A percentile compares a stretch with the other conserved stretches of the same genome.
Evolutionary conservation across 2,113 vertebrate genomes (phyloP).

Genomic region (Syngnathus typhle): DNA sequence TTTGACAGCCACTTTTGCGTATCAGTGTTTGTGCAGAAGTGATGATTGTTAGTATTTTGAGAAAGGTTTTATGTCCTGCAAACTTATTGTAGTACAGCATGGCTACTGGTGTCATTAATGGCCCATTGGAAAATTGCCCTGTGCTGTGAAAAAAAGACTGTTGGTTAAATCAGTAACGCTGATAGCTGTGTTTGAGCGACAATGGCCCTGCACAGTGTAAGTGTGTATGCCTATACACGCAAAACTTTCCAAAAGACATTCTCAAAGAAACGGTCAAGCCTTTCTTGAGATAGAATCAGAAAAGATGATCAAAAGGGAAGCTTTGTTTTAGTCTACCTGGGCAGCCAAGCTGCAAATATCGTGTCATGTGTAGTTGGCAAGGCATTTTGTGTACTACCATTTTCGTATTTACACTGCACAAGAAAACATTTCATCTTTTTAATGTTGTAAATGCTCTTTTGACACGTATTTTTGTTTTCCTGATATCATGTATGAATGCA

Average conservation of each 20-base stretch:
- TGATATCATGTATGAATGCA: slow-evolving; percentile 39
- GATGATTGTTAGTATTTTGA: slow-evolving; percentile 2
- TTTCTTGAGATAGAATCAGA: not conserved
- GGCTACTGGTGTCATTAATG: slow-evolving; percentile 17
- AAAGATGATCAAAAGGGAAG: slow-evolving; percentile 9
- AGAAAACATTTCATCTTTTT: slow-evolving; percentile 34
- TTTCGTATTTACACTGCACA: slow-evolving; percentile 39
- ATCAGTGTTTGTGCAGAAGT: slow-evolving; percentile 13
- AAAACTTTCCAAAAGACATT: slow-evolving; percentile 2
- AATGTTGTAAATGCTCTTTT: slow-evolving; percentile 41
- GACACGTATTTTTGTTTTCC: slow-evolving; percentile 27
- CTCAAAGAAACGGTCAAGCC: slow-evolving; percentile 2
- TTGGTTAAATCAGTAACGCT: slow-evolving; percentile 6
- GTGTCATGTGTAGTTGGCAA: not conserved
- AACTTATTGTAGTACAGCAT: slow-evolving; percentile 9
- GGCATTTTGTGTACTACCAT: slow-evolving; percentile 26
- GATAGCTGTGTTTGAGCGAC: not conserved
- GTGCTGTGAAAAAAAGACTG: slow-evolving; percentile 9
- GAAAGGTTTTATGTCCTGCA: slow-evolving; percentile 23
- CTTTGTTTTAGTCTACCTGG: slow-evolving; percentile 9
- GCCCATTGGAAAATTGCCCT: slow-evolving; percentile 9
- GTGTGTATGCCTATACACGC: not conserved
- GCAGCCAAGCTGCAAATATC: slow-evolving; percentile 17
- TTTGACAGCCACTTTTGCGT: slow-evolving; percentile 10
- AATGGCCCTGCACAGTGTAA: not conserved